A percentile compares a stretch with the other conserved stretches of the same genome.
phyloP scores from a whole-genome alignment of 2,797 vertebrate genomes.

The Squalus acanthias region DNA sequence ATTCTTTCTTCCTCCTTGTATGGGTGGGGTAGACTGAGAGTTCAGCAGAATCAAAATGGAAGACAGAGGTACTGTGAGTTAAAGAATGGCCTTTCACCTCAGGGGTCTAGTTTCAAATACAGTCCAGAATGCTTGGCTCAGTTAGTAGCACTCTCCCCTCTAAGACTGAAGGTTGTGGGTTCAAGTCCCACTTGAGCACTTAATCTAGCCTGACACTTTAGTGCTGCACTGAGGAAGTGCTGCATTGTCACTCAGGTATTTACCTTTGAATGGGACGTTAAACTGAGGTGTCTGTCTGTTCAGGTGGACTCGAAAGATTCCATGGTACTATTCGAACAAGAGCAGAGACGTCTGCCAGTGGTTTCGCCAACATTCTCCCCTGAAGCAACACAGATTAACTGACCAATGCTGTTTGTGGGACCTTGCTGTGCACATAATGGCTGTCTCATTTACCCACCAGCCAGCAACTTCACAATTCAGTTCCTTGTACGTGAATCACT shows the following conservation, averaged over 20 bases:
- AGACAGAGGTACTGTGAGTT: too few species aligned
- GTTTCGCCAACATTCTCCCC: not conserved
- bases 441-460: not conserved
- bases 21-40: too few species aligned
- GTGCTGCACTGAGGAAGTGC: not conserved
- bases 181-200: not conserved
- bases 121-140: not conserved
- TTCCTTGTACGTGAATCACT: not conserved
- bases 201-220: not conserved
- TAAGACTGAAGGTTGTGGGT: not conserved
- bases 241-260: not conserved
- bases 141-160: not conserved
- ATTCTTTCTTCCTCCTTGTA: too few species aligned
- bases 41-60: too few species aligned
- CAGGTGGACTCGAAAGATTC: too few species aligned
- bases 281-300: not conserved
- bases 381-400: not conserved
- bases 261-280: not conserved
- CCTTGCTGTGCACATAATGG: not conserved
- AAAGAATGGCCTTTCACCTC: too few species aligned
- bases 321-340: not conserved
- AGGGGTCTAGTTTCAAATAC: not conserved
- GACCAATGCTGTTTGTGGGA: not conserved
- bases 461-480: not conserved
- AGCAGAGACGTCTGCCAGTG: not conserved